These are phyloP conservation scores for Melieria picta DNA, from an alignment of 2,888 invertebrate species.

Conservation along the genomic window DNA sequence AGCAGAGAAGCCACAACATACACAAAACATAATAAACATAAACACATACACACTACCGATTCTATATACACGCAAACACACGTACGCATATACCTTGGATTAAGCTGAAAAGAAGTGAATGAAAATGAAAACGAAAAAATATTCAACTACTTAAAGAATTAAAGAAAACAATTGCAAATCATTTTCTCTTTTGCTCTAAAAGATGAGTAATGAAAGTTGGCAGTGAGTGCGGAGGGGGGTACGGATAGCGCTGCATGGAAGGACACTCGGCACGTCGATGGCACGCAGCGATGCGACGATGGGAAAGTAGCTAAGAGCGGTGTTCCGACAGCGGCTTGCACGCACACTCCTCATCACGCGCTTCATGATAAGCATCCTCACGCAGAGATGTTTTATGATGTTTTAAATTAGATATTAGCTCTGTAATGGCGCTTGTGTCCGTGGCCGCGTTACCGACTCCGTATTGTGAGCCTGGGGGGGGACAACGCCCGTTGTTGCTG, in stretches of 20 bases:
- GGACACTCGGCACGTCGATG: no score
- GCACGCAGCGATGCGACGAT: no score
- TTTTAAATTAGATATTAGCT: no score
- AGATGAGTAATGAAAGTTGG: constrained; percentile 26
- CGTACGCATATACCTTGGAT: constrained; percentile 40
- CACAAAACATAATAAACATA: neutral
- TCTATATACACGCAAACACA: constrained; percentile 23
- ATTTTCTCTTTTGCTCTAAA: constrained; percentile 23
- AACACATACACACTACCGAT: constrained; percentile 21
- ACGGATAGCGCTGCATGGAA: no score
- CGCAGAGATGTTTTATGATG: no score
- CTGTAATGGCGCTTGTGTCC: no score
- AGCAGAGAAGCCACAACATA: constrained; percentile 2
- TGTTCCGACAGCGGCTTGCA: no score
- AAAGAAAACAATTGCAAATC: constrained; percentile 29
- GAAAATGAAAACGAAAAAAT: constrained; percentile 27
- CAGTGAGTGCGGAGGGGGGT: no score
- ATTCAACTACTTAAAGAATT: constrained; percentile 31
- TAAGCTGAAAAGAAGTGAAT: constrained; percentile 41
- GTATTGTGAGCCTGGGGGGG: constrained; percentile 7
- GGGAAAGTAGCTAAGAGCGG: no score
- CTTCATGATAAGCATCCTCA: no score
- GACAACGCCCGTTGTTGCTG: neutral
- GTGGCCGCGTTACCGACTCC: no score
- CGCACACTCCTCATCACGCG: no score